A percentile compares a stretch with the other conserved stretches of the same genome.
These are phyloP conservation scores for Hymenochirus boettgeri DNA, from an alignment of 2,113 vertebrate species.

Conservation along the genomic window DNA sequence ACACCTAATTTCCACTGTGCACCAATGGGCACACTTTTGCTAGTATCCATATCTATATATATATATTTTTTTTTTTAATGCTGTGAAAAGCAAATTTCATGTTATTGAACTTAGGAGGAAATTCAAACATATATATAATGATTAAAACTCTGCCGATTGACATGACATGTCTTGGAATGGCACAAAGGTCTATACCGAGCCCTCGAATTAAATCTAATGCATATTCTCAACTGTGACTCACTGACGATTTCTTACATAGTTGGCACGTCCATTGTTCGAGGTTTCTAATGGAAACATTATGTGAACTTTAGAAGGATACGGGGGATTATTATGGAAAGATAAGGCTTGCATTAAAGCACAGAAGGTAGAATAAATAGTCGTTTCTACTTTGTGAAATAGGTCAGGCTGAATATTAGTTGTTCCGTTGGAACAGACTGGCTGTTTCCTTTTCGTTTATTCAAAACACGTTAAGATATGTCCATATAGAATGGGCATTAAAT, in stretches of 20 bases:
- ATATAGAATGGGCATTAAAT: too few relatives aligned
- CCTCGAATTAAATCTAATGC: constrained; percentile 33
- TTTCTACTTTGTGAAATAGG: constrained; percentile 1
- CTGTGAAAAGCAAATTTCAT: constrained; percentile 22
- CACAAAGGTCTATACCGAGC: constrained; percentile 22
- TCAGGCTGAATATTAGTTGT: too few relatives aligned
- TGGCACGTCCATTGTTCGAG: constrained; percentile 29
- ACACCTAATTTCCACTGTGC: too few relatives aligned
- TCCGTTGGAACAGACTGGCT: too few relatives aligned
- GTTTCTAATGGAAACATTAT: constrained; percentile 30
- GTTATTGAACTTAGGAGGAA: constrained; percentile 10
- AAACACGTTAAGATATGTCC: too few relatives aligned
- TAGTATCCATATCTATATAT: too few relatives aligned
- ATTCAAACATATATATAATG: constrained; percentile 42
- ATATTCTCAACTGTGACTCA: constrained; percentile 34
- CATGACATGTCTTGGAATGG: constrained; percentile 22
- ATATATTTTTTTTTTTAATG: too few relatives aligned
- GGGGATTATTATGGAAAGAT: constrained; percentile 27
- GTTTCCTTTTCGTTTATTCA: too few relatives aligned
- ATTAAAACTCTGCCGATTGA: constrained; percentile 47
- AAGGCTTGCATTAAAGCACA: constrained; percentile 20
- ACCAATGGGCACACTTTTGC: too few relatives aligned
- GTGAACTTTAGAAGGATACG: constrained; percentile 28
- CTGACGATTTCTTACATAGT: not conserved
- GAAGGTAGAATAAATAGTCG: constrained; percentile 13